Base-by-base conservation (phyloP, 2,888 invertebrate species). In the Deroplatys truncata region DNA sequence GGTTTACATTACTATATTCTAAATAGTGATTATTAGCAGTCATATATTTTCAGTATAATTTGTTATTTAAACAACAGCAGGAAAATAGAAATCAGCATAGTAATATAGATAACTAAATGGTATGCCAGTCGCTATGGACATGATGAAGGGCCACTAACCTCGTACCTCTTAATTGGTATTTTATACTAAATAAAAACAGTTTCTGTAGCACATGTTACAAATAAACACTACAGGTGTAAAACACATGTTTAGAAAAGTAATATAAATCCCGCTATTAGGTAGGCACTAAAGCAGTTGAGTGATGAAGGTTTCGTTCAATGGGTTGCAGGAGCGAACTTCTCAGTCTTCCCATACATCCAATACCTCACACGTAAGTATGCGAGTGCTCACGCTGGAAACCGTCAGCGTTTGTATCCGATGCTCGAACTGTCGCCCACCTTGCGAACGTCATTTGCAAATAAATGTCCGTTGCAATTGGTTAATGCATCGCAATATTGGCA, bases 341-440 rank as follows among this genome's bases (percentile, higher is more conserved):
- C 93, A 90, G 92, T 92, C 91, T 93, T 93, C 92, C 92, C 93
- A 89, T 93, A 93, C 92, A 93, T 93, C 92, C 93, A 93, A 92
- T 93, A 93, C 91, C 92, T 93, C 91, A 93, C 93, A 92, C 93
- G 93, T 93, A 92, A 93, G 93, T 93, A 92, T 92, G 86, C 89
- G 85, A 85, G 85, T 82, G 28, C 85, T 29, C 28, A 29, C 35
- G 83, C 31, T 35, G 83, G 72, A 82, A 29, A 28, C 49, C 35
- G 20, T 56, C 29, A 82, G 89, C 85, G 84, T 72, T 28, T 72
- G 43, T 28, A 43, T 56, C 84, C 28, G 15, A n/a, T 56, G 31
- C 72, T 82, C 82, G 31, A 28, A 29, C 88, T 8, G 35, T 88
- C 25, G 20, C 49, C 28, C 31, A 28, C 28, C 28, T 82, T 25